Evolutionary conservation across 2,888 invertebrate species (phyloP).

Genomic region (Sphaerophoria rueppellii): DNA sequence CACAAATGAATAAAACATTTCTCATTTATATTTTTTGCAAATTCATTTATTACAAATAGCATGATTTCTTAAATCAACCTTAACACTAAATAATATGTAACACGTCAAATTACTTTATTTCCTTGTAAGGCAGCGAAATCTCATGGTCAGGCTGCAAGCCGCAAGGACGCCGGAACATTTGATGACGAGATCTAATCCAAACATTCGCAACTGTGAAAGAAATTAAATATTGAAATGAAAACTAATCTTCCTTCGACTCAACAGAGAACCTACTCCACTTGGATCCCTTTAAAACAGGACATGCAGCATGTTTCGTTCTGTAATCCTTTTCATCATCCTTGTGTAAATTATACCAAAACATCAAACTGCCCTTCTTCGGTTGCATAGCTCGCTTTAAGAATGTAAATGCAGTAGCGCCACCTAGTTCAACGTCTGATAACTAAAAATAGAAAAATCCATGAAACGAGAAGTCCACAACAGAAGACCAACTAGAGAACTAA

Average conservation of each 20-base stretch:
- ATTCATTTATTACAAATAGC: no score
- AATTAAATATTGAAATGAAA: background rate
- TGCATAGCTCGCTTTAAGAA: constrained; percentile 91
- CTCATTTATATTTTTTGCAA: no score
- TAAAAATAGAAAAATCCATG: constrained; percentile 82
- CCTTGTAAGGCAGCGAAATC: constrained; percentile 75
- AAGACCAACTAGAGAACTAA: constrained; percentile 84
- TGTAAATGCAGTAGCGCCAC: constrained; percentile 98
- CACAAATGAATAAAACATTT: no score
- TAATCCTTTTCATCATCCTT: constrained; percentile 77
- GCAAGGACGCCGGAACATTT: constrained; percentile 88
- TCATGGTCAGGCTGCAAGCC: constrained; percentile 76
- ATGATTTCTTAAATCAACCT: no score
- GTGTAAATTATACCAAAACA: constrained; percentile 80
- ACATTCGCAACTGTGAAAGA: constrained; percentile 89
- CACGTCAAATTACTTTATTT: constrained; percentile 16
- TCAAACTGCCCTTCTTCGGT: constrained; percentile 88
- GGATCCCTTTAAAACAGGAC: constrained; percentile 79
- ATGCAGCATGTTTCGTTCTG: constrained; percentile 79
- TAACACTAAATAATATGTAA: constrained; percentile 14
- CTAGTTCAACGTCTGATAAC: constrained; percentile 98
- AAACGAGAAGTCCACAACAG: no score
- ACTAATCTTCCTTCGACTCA: background rate
- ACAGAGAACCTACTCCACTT: constrained; percentile 74
- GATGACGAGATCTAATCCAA: constrained; percentile 92